These are phyloP conservation scores for Paraplagusia blochii DNA, from an alignment of 2,113 vertebrate species.

Conservation along the genomic window DNA sequence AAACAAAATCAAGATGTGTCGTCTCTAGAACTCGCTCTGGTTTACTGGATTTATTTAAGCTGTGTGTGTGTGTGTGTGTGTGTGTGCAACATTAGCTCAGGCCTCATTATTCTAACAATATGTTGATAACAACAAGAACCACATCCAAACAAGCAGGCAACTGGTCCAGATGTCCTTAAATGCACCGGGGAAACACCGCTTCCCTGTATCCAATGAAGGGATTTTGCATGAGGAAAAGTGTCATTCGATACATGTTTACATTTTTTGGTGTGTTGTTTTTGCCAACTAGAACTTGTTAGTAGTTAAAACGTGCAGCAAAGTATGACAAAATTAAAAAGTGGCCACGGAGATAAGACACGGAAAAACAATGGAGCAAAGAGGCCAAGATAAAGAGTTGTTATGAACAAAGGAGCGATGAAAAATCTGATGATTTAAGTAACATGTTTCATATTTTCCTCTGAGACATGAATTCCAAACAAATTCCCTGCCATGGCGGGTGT, in stretches of 20 bases:
- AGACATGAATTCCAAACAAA: constrained; percentile 89
- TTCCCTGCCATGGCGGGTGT: constrained; percentile 73
- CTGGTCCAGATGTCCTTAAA: constrained; percentile 16
- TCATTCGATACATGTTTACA: not conserved
- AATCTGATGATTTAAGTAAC: constrained; percentile 57
- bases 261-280: not conserved
- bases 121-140: constrained; percentile 14
- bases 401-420: constrained; percentile 40
- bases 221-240: not conserved
- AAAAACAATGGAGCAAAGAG: not conserved
- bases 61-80: not conserved
- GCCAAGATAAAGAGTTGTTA: constrained; percentile 1
- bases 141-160: constrained; percentile 20
- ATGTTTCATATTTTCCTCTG: constrained; percentile 76
- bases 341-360: not conserved
- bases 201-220: not conserved
- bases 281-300: not conserved
- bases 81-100: constrained; percentile 33
- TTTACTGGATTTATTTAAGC: not conserved
- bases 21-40: constrained; percentile 20
- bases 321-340: not conserved
- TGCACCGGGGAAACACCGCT: not conserved
- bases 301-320: not conserved
- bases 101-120: constrained; percentile 36
- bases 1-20: constrained; percentile 44